Evolutionary conservation across 2,797 vertebrate species (phyloP).

Genomic region (Sebastes melanostomus): DNA sequence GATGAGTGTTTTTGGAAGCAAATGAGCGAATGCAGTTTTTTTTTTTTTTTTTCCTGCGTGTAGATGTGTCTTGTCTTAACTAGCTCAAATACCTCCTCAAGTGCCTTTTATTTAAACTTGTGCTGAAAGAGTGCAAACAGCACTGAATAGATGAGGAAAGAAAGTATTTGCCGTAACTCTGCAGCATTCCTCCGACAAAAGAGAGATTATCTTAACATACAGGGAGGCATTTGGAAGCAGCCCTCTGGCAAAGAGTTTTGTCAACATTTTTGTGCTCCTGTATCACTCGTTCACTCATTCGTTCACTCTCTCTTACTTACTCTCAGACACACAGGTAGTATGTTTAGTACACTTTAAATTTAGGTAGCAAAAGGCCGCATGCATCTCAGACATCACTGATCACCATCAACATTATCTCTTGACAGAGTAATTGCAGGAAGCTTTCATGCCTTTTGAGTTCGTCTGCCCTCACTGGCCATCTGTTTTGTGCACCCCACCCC

Average conservation of each 20-base stretch:
- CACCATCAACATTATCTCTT: slow-evolving; percentile 72
- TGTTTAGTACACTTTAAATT: slow-evolving; percentile 53
- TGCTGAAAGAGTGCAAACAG: slow-evolving; percentile 63
- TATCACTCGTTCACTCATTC: slow-evolving; percentile 53
- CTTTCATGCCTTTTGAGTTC: slow-evolving; percentile 79
- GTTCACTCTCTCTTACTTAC: slow-evolving; percentile 25
- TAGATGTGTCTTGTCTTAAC: slow-evolving; percentile 68
- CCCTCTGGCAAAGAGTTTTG: slow-evolving; percentile 69
- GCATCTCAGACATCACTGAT: slow-evolving; percentile 65
- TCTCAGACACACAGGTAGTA: slow-evolving; percentile 16
- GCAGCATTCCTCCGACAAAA: slow-evolving; percentile 79
- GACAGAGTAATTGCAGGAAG: slow-evolving; percentile 78
- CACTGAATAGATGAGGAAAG: slow-evolving; percentile 73
- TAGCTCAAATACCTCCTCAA: slow-evolving; percentile 65
- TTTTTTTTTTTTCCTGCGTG: background rate
- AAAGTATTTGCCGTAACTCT: slow-evolving; percentile 75
- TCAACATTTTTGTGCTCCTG: slow-evolving; percentile 70
- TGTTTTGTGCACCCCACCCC: slow-evolving; percentile 59
- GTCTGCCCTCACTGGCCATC: slow-evolving; percentile 76
- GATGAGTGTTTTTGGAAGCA: slow-evolving; percentile 30
- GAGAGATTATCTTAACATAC: slow-evolving; percentile 74
- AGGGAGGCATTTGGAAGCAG: slow-evolving; percentile 64
- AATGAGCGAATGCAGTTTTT: slow-evolving; percentile 18
- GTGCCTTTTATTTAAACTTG: slow-evolving; percentile 65
- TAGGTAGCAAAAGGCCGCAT: slow-evolving; percentile 58